Conservation (phyloP, 1,140 invertebrate genomes). For the Hycleus phaleratus region DNA sequence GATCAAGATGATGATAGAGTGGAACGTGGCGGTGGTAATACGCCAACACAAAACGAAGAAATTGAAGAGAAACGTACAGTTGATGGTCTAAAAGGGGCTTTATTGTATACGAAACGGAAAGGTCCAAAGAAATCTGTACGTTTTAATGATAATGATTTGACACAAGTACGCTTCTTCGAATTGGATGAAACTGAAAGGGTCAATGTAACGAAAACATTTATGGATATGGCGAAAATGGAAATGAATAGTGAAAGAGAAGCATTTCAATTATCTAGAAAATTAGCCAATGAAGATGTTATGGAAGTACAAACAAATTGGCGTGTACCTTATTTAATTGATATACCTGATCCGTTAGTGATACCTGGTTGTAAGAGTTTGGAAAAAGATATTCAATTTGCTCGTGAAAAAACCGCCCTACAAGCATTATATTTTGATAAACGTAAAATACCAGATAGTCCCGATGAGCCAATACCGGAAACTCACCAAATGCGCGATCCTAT, state of each 20-base stretch:
- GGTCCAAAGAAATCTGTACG: constrained; percentile 74
- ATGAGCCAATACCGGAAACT: constrained; percentile 77
- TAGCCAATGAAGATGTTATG: constrained; percentile 69
- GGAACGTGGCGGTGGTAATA: constrained; percentile 15
- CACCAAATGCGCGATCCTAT: constrained; percentile 68
- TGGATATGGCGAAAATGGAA: constrained; percentile 87
- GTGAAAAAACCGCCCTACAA: constrained; percentile 75
- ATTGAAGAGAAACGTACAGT: constrained; percentile 19
- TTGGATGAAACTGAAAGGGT: constrained; percentile 90
- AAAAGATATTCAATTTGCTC: constrained; percentile 74
- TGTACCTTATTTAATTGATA: constrained; percentile 58
- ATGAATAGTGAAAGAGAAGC: constrained; percentile 77
- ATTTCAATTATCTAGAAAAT: constrained; percentile 64
- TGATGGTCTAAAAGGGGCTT: constrained; percentile 30
- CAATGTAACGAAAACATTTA: constrained; percentile 87
- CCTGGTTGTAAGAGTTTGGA: constrained; percentile 77
- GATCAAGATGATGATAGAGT: constrained; percentile 38
- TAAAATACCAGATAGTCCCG: constrained; percentile 79
- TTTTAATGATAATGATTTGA: constrained; percentile 74
- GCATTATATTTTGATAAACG: constrained; percentile 77
- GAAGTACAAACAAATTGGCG: constrained; percentile 68
- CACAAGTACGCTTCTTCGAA: constrained; percentile 81
- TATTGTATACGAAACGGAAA: constrained; percentile 44
- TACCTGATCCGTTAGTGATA: constrained; percentile 54
- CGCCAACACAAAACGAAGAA: constrained; percentile 10